Evolutionary conservation across 2,797 vertebrate species (phyloP), one percentile per base, ranked within the genome.

Genomic region (Myotis myotis): DNA sequence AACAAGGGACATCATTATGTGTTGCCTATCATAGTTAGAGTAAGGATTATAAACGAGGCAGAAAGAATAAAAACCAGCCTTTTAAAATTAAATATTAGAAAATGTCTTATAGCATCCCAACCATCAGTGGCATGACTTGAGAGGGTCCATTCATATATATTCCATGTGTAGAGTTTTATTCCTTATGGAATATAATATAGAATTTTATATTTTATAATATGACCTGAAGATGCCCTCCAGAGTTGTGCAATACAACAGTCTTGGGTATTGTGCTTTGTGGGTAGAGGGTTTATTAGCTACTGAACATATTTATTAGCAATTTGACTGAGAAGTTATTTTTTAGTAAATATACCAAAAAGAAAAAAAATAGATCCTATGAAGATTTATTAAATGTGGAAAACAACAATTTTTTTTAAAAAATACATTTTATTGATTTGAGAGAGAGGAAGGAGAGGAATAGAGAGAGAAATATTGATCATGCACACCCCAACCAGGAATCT

Each of bases 1-100:
- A 79, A 53, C 47, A 92, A 74, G 53, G 22, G 6, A 74, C 79
- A 89, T 33, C 68, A 44, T 20, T 62, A 57, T 55, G 66, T 60
- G 12, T 55, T 86, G 25, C 38, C 44, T 72, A 4, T 82, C 23
- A 64, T 71, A 38, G 20, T 41, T 62, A 57, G 22, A 41, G 8
- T 76, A 23, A 83, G 19, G 23, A 80, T 55, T 84, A 76, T 79
- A 64, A 70, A 74, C 89, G 25, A 79, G 6, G n/a, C 25, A 86
- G n/a, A 71, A 82, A 83, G 22, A 83, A 44, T 62, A 28, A 88
- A 91, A 87, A 44, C 1, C 15, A 49, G 5, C 5, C 11, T 91
- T 93, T 91, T 82, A 57, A 71, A 89, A 75, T 83, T 83, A 79
- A 83, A 33, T 84, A 70, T 84, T 15, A 80, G 51, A 22, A 83